Conservation (phyloP, 1,140 invertebrate genomes). For the Bombus polaris region DNA sequence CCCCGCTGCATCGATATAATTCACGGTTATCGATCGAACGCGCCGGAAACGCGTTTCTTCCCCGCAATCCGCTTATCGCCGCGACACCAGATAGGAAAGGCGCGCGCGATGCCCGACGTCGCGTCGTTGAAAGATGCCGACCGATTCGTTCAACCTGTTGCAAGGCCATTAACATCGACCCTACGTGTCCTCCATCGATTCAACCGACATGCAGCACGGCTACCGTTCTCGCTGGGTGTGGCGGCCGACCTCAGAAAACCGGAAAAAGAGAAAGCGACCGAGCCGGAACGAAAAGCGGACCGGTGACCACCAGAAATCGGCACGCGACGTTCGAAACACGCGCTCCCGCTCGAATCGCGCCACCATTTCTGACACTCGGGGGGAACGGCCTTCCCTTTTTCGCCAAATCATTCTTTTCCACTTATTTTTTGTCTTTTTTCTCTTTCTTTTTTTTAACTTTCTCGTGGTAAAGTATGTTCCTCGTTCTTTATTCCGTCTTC, state of each 20-base stretch:
- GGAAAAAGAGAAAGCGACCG: slow-evolving; percentile 62
- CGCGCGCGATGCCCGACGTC: slow-evolving; percentile 48
- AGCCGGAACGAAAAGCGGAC: slow-evolving; percentile 36
- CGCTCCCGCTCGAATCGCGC: neutral
- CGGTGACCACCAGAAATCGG: slow-evolving; percentile 28
- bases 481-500: too few species aligned
- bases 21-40: slow-evolving; percentile 47
- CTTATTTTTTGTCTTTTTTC: neutral
- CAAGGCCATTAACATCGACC: slow-evolving; percentile 69
- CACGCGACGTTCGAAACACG: slow-evolving; percentile 35
- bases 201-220: slow-evolving; percentile 56
- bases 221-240: slow-evolving; percentile 53
- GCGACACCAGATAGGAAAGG: slow-evolving; percentile 55
- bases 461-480: too few species aligned
- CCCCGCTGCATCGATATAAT: slow-evolving; percentile 50
- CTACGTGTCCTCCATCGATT: slow-evolving; percentile 67
- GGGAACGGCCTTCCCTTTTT: neutral
- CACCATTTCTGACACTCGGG: neutral
- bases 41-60: slow-evolving; percentile 26
- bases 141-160: slow-evolving; percentile 72
- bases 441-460: too few species aligned
- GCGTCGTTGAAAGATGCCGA: slow-evolving; percentile 55
- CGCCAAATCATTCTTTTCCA: too few species aligned
- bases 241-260: slow-evolving; percentile 62
- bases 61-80: slow-evolving; percentile 63